A percentile compares a stretch with the other conserved stretches of the same genome.
Evolutionary conservation across 2,113 vertebrate species (phyloP).

Genomic region (Vulpes lagopus): DNA sequence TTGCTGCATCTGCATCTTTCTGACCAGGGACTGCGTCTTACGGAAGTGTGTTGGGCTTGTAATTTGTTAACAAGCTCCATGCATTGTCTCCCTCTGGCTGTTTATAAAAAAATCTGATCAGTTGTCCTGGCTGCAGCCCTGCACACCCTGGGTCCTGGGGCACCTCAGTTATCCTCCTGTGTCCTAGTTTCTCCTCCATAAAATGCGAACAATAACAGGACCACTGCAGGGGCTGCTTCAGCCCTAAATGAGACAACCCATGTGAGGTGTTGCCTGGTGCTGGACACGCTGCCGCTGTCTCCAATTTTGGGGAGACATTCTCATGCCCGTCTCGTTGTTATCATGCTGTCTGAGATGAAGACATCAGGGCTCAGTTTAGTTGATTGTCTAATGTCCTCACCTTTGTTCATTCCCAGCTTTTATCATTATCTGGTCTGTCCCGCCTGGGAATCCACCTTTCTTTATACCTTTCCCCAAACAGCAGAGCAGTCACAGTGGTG

Average conservation of each 20-base stretch:
- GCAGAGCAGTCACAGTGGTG: accelerated
- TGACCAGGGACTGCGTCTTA: accelerated
- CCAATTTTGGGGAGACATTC: accelerated
- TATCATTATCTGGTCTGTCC: no score
- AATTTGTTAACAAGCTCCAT: not conserved
- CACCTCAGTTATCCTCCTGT: not conserved
- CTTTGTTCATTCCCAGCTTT: accelerated
- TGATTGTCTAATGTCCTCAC: accelerated
- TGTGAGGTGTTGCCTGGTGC: accelerated
- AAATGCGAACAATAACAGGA: accelerated
- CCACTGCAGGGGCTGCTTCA: not conserved
- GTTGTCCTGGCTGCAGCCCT: not conserved
- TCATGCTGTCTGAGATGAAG: not conserved
- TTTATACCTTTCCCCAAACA: not conserved
- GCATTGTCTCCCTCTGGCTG: accelerated
- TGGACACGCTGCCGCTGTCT: accelerated
- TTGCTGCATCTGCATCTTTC: accelerated
- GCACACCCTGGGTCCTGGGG: not conserved
- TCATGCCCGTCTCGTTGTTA: accelerated
- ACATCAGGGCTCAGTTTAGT: accelerated
- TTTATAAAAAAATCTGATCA: accelerated
- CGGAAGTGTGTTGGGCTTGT: not conserved
- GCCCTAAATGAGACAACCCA: accelerated
- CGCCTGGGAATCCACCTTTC: not conserved
- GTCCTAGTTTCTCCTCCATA: not conserved